Conservation (phyloP, 2,888 invertebrate species). For the Blera fallax region DNA sequence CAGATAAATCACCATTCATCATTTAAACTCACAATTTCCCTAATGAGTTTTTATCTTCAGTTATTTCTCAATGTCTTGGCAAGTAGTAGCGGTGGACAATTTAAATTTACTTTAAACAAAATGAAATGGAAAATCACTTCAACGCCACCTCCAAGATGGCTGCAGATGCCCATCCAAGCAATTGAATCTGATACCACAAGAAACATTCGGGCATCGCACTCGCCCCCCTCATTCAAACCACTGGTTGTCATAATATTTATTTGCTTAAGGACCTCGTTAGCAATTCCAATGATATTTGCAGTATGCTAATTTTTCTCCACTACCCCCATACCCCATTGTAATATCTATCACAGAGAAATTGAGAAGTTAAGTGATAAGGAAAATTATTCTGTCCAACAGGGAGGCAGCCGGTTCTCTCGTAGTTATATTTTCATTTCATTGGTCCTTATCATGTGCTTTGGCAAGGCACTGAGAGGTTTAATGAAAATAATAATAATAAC, state of each 20-base stretch:
- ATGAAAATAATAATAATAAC: constrained; percentile 70
- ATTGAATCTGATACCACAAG: constrained; percentile 32
- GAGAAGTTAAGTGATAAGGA: constrained; percentile 71
- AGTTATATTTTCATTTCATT: constrained; percentile 38
- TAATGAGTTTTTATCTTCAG: constrained; percentile 51
- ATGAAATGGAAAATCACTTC: constrained; percentile 63
- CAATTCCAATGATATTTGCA: constrained; percentile 70
- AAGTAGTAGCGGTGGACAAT: constrained; percentile 38
- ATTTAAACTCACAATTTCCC: constrained; percentile 43
- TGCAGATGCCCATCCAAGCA: neutral
- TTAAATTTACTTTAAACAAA: constrained; percentile 57
- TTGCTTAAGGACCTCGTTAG: constrained; percentile 70
- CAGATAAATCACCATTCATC: constrained; percentile 54
- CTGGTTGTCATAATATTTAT: constrained; percentile 62
- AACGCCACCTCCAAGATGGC: neutral
- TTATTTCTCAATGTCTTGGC: constrained; percentile 27
- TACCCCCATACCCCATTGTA: neutral
- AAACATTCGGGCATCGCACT: neutral
- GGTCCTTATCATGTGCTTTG: constrained; percentile 57
- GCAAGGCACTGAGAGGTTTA: constrained; percentile 45
- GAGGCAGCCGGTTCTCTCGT: neutral
- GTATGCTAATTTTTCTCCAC: constrained; percentile 64
- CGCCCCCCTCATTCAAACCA: neutral
- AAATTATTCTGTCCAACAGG: constrained; percentile 59
- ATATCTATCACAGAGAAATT: constrained; percentile 32